Evolutionary conservation across 1,140 invertebrate species (phyloP).

Genomic region (Monomorium pharaonis): DNA sequence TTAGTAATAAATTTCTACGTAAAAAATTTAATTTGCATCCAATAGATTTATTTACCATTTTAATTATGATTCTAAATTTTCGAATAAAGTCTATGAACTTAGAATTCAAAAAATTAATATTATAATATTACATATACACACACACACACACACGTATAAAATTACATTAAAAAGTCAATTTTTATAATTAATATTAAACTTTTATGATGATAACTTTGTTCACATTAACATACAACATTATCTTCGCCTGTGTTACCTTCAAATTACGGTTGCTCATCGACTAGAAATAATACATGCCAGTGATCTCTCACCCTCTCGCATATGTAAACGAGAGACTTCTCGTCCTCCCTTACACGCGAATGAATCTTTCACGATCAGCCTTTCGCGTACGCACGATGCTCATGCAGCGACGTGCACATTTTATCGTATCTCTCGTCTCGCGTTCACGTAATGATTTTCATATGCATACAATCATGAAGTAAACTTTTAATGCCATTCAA

Average conservation of each 20-base stretch:
- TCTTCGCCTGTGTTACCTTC: background rate
- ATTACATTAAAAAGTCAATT: background rate
- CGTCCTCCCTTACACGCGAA: slow-evolving; percentile 15
- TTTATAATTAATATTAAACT: background rate
- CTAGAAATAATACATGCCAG: slow-evolving; percentile 21
- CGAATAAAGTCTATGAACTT: background rate
- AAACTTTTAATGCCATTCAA: background rate
- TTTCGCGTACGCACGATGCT: slow-evolving; percentile 31
- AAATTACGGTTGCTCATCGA: slow-evolving; percentile 14
- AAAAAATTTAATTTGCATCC: background rate
- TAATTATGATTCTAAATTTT: background rate
- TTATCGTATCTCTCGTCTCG: slow-evolving; percentile 10
- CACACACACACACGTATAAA: background rate
- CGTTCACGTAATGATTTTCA: slow-evolving; percentile 4
- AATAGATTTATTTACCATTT: background rate
- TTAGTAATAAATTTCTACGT: background rate
- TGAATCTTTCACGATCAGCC: slow-evolving; percentile 16
- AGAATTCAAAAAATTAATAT: background rate
- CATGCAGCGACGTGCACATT: slow-evolving; percentile 17
- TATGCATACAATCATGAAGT: background rate
- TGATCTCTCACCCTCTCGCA: slow-evolving; percentile 17
- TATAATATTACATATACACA: too few species aligned
- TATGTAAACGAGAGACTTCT: background rate
- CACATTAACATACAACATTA: background rate
- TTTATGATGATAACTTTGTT: slow-evolving; percentile 1